Evolutionary conservation across 2,113 vertebrate species (phyloP).

Genomic region (Malurus elegans): DNA sequence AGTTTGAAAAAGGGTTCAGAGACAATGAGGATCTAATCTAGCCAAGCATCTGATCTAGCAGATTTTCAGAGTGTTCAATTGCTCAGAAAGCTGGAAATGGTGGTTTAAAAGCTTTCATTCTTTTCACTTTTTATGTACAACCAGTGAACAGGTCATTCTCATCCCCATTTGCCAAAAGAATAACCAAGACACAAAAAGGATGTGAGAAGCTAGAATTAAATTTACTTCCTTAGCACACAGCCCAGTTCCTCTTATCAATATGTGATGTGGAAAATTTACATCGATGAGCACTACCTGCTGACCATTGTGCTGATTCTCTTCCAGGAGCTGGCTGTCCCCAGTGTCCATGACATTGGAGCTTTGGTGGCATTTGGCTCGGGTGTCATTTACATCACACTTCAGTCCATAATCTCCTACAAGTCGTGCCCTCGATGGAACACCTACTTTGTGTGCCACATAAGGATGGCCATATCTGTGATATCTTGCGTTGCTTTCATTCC

Average conservation of each 20-base stretch:
- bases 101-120: neutral
- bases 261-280: neutral
- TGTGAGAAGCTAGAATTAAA: neutral
- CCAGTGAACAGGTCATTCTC: neutral
- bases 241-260: neutral
- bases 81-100: neutral
- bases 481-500: constrained; percentile 77
- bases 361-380: constrained; percentile 84
- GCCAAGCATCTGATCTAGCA: neutral
- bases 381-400: constrained; percentile 79
- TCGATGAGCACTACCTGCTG: neutral
- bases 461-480: constrained; percentile 73
- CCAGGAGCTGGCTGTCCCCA: constrained; percentile 80
- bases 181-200: neutral
- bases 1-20: neutral
- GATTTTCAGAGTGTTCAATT: neutral
- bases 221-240: neutral
- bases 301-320: constrained; percentile 5
- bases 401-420: constrained; percentile 80
- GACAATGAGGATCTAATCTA: neutral
- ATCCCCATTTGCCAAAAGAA: neutral
- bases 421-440: constrained; percentile 77
- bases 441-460: constrained; percentile 50
- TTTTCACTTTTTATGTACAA: neutral
- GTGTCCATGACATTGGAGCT: constrained; percentile 84